phyloP scores from a whole-genome alignment of 2,113 vertebrate genomes.

The Galeopterus variegatus region DNA sequence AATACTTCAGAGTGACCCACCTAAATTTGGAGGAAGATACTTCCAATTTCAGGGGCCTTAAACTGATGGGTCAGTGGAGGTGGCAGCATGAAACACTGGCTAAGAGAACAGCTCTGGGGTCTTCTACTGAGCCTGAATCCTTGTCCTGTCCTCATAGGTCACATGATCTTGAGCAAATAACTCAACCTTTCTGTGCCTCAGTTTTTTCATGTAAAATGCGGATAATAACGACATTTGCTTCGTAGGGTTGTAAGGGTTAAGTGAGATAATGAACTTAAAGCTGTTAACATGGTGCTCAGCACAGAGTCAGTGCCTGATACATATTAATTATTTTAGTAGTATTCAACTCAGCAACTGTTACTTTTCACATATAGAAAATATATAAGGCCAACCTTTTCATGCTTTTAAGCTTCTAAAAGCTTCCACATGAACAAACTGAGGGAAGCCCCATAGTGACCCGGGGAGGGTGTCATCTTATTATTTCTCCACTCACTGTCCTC shows the following conservation, averaged over 20 bases:
- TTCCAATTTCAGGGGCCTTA: neutral
- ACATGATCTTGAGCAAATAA: neutral
- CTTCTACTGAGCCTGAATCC: neutral
- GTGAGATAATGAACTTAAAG: neutral
- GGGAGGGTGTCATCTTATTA: neutral
- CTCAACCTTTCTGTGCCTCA: neutral
- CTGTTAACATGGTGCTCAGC: neutral
- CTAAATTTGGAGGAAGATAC: neutral
- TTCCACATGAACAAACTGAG: neutral
- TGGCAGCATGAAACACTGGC: neutral
- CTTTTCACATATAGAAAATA: constrained; percentile 13
- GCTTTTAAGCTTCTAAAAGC: neutral
- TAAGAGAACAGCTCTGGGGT: neutral
- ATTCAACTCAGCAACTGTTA: neutral
- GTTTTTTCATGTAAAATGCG: neutral
- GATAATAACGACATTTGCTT: neutral
- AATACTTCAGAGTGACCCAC: neutral
- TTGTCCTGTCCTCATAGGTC: neutral
- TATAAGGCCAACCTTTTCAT: neutral
- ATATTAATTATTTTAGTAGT: neutral
- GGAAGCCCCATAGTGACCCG: neutral
- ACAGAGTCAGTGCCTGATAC: neutral
- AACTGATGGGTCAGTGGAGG: neutral
- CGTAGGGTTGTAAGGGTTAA: neutral
- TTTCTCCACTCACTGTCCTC: neutral